Conservation (phyloP, 2,888 invertebrate species). For the Drosophila testacea region DNA sequence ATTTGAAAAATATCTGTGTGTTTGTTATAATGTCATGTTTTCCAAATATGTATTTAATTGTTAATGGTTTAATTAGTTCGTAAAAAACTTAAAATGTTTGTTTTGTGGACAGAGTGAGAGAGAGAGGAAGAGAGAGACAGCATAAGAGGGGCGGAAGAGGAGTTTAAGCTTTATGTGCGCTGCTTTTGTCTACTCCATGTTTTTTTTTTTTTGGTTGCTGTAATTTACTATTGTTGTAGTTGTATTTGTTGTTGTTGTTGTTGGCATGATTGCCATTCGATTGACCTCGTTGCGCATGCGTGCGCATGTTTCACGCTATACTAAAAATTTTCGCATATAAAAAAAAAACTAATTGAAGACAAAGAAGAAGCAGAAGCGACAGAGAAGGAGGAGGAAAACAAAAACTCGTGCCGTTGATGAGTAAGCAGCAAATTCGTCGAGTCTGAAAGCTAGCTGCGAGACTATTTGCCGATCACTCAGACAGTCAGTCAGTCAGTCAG, state of each 20-base stretch:
- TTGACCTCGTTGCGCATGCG: slow-evolving; percentile 82
- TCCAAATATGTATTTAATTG: too few species aligned
- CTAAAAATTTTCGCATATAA: slow-evolving; percentile 71
- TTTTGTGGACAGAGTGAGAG: background rate
- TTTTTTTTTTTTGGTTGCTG: slow-evolving; percentile 26
- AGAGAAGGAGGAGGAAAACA: slow-evolving; percentile 10
- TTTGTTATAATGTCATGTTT: too few species aligned
- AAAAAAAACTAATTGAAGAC: slow-evolving; percentile 32
- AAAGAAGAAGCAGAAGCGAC: slow-evolving; percentile 13
- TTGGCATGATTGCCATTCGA: slow-evolving; percentile 74
- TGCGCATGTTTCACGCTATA: slow-evolving; percentile 80
- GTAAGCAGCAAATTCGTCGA: slow-evolving; percentile 60
- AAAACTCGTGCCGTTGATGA: slow-evolving; percentile 65
- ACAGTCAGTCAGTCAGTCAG: slow-evolving; percentile 2
- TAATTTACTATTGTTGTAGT: slow-evolving; percentile 49
- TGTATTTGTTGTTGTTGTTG: slow-evolving; percentile 30
- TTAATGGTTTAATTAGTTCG: too few species aligned
- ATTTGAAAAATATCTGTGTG: too few species aligned
- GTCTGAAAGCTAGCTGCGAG: slow-evolving; percentile 28
- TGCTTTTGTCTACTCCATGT: slow-evolving; percentile 4
- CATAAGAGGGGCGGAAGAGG: slow-evolving; percentile 3
- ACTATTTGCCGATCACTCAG: slow-evolving; percentile 35
- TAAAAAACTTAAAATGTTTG: background rate
- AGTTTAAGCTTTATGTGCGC: background rate
- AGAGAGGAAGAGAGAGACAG: background rate